A percentile compares a stretch with the other conserved stretches of the same genome.
phyloP scores from a whole-genome alignment of 2,113 vertebrate genomes.

The Eclectus roratus region DNA sequence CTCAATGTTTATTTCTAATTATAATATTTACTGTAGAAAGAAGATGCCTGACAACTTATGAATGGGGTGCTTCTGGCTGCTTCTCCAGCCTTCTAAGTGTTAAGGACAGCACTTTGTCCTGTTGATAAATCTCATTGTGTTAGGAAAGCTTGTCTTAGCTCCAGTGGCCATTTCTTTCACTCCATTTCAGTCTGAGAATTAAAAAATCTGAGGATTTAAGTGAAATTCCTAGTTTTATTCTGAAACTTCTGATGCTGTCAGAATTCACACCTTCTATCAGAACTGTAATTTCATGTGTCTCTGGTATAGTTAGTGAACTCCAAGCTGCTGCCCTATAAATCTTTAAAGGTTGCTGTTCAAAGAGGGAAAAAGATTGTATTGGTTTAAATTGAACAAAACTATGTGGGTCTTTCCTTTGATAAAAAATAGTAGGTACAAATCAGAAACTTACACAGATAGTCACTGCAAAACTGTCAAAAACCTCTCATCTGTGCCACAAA shows the following conservation, averaged over 20 bases:
- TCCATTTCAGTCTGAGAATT: not conserved
- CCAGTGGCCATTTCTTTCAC: slow-evolving; percentile 7
- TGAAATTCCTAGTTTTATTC: slow-evolving; percentile 49
- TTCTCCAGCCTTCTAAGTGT: not conserved
- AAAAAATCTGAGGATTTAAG: slow-evolving; percentile 37
- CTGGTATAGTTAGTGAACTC: slow-evolving; percentile 61
- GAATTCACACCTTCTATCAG: slow-evolving; percentile 65
- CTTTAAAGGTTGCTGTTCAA: slow-evolving; percentile 53
- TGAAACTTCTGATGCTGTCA: slow-evolving; percentile 61
- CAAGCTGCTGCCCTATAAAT: slow-evolving; percentile 69
- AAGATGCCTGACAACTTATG: not conserved
- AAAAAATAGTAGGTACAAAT: not conserved
- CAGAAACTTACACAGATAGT: not conserved
- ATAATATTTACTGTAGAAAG: not conserved
- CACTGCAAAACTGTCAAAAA: not conserved
- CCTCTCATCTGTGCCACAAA: not conserved
- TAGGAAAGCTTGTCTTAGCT: not conserved
- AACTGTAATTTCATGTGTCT: slow-evolving; percentile 63
- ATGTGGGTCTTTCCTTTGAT: not conserved
- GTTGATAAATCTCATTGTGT: not conserved
- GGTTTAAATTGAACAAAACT: not conserved
- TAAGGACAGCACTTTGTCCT: not conserved
- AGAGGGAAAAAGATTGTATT: not conserved
- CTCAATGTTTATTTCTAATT: not conserved
- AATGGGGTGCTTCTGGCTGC: not conserved